Evolutionary conservation across 2,797 vertebrate genomes (phyloP), one percentile per base, ranked within the genome.

Genomic region (Ateles fusciceps): DNA sequence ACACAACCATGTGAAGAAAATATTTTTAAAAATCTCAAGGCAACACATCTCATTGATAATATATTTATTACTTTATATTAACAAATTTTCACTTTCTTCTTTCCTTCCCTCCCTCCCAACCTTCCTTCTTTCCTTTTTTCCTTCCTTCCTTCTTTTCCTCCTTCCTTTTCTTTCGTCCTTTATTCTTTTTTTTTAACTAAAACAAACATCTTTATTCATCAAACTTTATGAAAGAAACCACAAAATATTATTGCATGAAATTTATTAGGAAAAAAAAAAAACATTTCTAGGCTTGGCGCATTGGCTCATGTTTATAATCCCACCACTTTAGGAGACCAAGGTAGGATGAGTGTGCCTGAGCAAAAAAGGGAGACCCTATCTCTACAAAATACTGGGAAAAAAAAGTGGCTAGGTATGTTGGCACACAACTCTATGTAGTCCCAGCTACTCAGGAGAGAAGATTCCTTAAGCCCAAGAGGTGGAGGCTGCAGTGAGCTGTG

Each of bases 141-240:
- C 30, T 59, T 14, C 21, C 5, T 21, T 8, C 7, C 0, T 50
- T n/a, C 5, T 19, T 8, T 36, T 13, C 7, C 13, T 7, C 19
- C 12, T 52, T 17, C 13, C 28, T 30, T 80, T n/a, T 6, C 11
- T 30, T 28, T 28, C 26, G 24, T 6, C 2, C 30, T 85, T n/a
- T n/a, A 7, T 64, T 22, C 0, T 14, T 64, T 7, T 26, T 26
- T 30, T 57, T 44, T 19, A 48, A 80, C 4, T n/a, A 1, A 92
- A 72, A 76, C 12, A 71, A 61, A 48, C 11, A 50, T 22, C 13
- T 68, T 42, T 78, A 55, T 85, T 61, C 10, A n/a, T 85, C 22
- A 84, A 84, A 57, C 28, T 94, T 79, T 12, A 10, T 80, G 21
- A 89, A 30, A 89, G 9, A 92, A 46, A 19, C 0, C 44, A 85